Base-by-base conservation (phyloP, 2,113 vertebrate genomes). In the Apteryx owenii region DNA sequence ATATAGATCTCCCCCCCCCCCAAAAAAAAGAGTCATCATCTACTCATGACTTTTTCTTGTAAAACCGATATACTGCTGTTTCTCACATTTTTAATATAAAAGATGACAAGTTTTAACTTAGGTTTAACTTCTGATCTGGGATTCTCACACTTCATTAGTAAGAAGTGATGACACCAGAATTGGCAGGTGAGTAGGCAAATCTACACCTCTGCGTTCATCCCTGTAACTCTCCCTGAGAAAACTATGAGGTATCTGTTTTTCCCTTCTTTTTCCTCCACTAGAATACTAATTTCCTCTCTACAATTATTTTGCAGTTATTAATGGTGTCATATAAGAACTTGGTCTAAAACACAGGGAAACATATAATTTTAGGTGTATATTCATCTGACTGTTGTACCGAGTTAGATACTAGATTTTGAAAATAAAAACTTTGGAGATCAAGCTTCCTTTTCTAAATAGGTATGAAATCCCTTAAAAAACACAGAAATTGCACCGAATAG, bases 321-420 rank as follows among this genome's bases (percentile, higher is more conserved):
- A 48, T 7, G 36, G 25, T 5, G 6, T 53, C 46, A 38, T 0
- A 64, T 42, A 75, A 62, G 10, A 78, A 36, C 3, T 33, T 51
- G 11, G 8, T 60, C 20, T 72, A 71, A 53, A 89, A 53, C 0
- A 5, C 1, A 31, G 23, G 1, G 12, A 56, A 76, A 21, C 21
- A 48, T 10, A 28, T 33, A 50, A 16, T 1, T 5, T 25, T 1
- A 28, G 2, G 8, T 17, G 38, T 0, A 0, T 5, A 26, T 4
- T 85, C 7, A 48, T 29, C 16, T 5, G 9, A 65, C 17, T 31
- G 3, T 64, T 8, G n/a, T 14, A 38, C 9, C 25, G 20, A 33
- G 28, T 10, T 19, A 72, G 11, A 19, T 25, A 38, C 9, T 6
- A 58, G 31, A 65, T 33, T 29, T 44, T 17, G 6, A 44, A 92